These are phyloP conservation scores for Narcine bancroftii DNA, from an alignment of 2,113 vertebrate genomes.

Conservation along the genomic window DNA sequence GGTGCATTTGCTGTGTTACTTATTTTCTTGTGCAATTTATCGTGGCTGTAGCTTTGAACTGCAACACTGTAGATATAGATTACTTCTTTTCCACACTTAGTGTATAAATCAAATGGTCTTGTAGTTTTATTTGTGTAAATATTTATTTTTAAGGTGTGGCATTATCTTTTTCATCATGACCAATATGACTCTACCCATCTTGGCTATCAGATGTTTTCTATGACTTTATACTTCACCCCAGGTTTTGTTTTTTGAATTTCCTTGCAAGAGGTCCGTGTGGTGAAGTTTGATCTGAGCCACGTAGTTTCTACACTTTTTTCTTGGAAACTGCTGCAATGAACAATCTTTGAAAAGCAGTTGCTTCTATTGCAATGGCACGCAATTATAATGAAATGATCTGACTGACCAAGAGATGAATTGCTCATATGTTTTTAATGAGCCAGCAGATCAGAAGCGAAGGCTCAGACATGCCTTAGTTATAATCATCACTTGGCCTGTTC, in stretches of 20 bases:
- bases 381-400: constrained; percentile 8
- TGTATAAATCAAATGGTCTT: constrained; percentile 34
- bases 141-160: constrained; percentile 19
- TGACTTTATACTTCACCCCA: not conserved
- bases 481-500: not conserved
- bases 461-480: too few species aligned
- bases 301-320: not conserved
- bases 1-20: constrained; percentile 10
- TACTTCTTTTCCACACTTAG: not conserved
- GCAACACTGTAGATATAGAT: constrained; percentile 29
- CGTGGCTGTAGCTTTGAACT: constrained; percentile 16
- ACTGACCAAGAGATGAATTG: not conserved
- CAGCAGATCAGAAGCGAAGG: not conserved
- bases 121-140: constrained; percentile 8
- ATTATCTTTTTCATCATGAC: not conserved
- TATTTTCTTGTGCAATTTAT: constrained; percentile 23
- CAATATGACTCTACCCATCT: too few species aligned
- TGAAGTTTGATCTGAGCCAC: not conserved
- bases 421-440: not conserved
- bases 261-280: too few species aligned
- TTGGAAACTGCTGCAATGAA: not conserved
- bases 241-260: not conserved
- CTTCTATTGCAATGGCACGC: not conserved
- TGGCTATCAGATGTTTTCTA: not conserved
- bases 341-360: not conserved